These are phyloP conservation scores for Drosophila kurseongensis DNA, from an alignment of 1,140 invertebrate genomes.

Conservation along the genomic window DNA sequence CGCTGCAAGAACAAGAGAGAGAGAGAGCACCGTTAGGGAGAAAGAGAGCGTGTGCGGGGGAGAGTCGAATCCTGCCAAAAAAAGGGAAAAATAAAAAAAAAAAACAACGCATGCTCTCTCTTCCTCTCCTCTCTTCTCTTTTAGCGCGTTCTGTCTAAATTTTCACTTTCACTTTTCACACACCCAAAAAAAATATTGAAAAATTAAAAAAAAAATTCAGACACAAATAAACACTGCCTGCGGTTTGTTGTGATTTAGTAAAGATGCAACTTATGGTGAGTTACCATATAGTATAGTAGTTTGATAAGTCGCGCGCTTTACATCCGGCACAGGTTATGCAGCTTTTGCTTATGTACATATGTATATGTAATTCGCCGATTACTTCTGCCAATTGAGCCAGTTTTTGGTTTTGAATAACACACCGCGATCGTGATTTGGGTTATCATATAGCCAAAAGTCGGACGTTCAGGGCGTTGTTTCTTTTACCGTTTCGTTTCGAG, in stretches of 20 bases:
- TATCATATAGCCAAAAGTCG: constrained; percentile 11
- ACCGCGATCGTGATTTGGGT: constrained; percentile 5
- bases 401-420: not conserved
- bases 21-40: constrained; percentile 20
- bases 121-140: constrained; percentile 18
- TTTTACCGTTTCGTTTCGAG: constrained; percentile 69
- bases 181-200: constrained; percentile 68
- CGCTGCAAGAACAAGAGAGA: constrained; percentile 51
- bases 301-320: not conserved
- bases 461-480: constrained; percentile 75
- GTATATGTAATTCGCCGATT: not conserved
- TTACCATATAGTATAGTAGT: not conserved
- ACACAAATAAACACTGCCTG: constrained; percentile 22
- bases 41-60: constrained; percentile 41
- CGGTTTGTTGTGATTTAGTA: constrained; percentile 25
- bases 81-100: constrained; percentile 12
- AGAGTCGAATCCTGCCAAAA: constrained; percentile 58
- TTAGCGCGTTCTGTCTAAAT: constrained; percentile 64
- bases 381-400: not conserved
- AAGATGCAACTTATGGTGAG: not conserved
- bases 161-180: constrained; percentile 83
- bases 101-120: constrained; percentile 47
- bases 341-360: too few relatives aligned
- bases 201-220: constrained; percentile 28
- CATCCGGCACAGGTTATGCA: not conserved